These are phyloP conservation scores for Hydropsyche betteni DNA, from an alignment of 2,888 invertebrate species.

Conservation along the genomic window DNA sequence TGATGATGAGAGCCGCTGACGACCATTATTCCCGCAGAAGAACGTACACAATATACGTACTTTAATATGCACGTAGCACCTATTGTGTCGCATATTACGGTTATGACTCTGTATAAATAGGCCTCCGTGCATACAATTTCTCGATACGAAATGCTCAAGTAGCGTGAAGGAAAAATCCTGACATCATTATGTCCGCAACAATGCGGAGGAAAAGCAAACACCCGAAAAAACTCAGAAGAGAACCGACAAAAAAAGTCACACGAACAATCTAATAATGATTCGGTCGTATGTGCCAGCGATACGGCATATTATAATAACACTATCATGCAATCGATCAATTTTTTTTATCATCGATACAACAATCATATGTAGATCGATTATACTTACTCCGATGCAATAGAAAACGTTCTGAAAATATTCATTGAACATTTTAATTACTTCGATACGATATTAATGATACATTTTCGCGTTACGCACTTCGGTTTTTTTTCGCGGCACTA, in stretches of 20 bases:
- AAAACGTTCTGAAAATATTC: no score
- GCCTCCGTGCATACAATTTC: constrained; percentile 25
- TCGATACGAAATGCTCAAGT: constrained; percentile 26
- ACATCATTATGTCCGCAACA: constrained; percentile 23
- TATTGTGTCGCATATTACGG: constrained; percentile 27
- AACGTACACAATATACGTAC: background rate
- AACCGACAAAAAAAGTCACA: background rate
- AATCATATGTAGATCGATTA: no score
- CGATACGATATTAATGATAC: no score
- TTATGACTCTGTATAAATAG: constrained; percentile 24
- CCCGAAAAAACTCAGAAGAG: background rate
- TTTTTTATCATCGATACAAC: no score
- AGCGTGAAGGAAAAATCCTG: constrained; percentile 27
- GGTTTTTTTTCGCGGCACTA: no score
- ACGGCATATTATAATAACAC: constrained; percentile 1
- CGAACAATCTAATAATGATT: constrained; percentile 16
- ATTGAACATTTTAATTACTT: no score
- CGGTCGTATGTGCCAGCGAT: background rate
- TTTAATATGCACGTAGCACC: background rate
- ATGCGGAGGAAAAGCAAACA: constrained; percentile 21
- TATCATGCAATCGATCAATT: background rate
- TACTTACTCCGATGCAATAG: no score
- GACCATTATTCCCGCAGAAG: background rate
- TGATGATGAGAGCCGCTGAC: constrained; percentile 8
- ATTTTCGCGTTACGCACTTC: no score